These are phyloP conservation scores for Hepsetus odoe DNA, from an alignment of 2,113 vertebrate genomes.

Conservation along the genomic window DNA sequence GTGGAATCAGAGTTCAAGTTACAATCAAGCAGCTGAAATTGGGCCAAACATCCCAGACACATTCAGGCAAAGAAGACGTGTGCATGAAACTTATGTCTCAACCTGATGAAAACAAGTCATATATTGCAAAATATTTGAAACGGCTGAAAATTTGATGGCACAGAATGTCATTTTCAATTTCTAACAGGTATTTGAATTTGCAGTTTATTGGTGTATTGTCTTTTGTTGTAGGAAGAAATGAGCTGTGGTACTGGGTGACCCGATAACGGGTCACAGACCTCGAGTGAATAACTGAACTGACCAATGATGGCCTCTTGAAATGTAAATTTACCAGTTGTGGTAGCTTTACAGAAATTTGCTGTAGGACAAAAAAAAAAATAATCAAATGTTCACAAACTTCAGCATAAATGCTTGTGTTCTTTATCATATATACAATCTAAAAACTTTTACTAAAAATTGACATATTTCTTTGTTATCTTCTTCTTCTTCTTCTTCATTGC, in stretches of 20 bases:
- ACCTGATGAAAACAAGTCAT: too few relatives aligned
- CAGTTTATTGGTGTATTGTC: too few relatives aligned
- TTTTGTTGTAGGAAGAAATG: not conserved
- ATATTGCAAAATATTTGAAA: too few relatives aligned
- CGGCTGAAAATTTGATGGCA: too few relatives aligned
- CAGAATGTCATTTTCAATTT: too few relatives aligned
- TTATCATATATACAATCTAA: too few relatives aligned
- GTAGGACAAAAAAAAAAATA: not conserved
- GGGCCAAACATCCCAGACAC: not conserved
- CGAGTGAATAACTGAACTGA: slow-evolving; percentile 14
- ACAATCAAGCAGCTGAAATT: slow-evolving; percentile 8
- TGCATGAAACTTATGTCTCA: too few relatives aligned
- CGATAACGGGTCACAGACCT: not conserved
- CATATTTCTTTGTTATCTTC: too few relatives aligned
- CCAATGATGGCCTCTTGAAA: slow-evolving; percentile 27
- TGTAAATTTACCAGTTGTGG: not conserved
- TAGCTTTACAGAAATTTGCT: slow-evolving; percentile 21
- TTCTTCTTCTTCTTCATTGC: too few relatives aligned
- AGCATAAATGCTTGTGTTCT: too few relatives aligned
- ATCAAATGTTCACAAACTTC: not conserved
- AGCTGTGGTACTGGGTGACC: not conserved
- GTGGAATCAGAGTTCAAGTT: slow-evolving; percentile 51
- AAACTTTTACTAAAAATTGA: not conserved
- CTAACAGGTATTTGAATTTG: too few relatives aligned
- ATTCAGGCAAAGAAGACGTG: slow-evolving; percentile 42